Conservation (phyloP, 2,797 vertebrate genomes). For the Macroramphosus scolopax region DNA sequence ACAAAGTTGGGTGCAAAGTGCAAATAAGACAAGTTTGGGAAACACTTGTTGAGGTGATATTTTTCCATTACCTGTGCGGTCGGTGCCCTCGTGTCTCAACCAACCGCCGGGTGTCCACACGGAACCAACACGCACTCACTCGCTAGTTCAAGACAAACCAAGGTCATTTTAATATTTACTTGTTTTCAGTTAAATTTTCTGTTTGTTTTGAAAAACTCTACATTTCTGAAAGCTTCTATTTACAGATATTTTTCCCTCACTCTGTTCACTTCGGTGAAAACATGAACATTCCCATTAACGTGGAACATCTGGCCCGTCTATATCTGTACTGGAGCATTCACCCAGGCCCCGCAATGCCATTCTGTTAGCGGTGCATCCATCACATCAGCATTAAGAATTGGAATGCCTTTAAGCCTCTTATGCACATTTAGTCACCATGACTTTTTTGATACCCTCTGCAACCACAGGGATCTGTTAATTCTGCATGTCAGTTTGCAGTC, state of each 20-base stretch:
- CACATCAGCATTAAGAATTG: constrained; percentile 59
- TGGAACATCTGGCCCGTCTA: constrained; percentile 12
- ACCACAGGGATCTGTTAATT: constrained; percentile 44
- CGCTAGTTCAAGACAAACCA: too few relatives aligned
- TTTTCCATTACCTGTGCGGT: too few relatives aligned
- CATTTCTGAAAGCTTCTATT: background rate
- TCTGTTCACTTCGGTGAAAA: constrained; percentile 7
- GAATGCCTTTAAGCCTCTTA: constrained; percentile 66
- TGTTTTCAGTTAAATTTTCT: too few relatives aligned
- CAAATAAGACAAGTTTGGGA: too few relatives aligned
- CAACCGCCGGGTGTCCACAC: too few relatives aligned
- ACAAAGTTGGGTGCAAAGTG: too few relatives aligned
- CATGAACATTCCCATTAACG: too few relatives aligned
- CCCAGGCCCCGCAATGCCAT: constrained; percentile 25
- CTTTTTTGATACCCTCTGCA: constrained; percentile 28
- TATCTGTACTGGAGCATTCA: constrained; percentile 41
- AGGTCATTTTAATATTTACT: too few relatives aligned
- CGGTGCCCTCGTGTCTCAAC: too few relatives aligned
- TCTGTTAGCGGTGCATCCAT: constrained; percentile 39
- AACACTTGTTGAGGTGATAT: too few relatives aligned
- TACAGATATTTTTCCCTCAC: background rate
- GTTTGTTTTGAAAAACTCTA: too few relatives aligned
- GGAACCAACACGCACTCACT: too few relatives aligned
- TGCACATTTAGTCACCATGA: constrained; percentile 36
- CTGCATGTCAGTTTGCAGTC: constrained; percentile 31